phyloP scores from a whole-genome alignment of 35 echinoderm and acorn worm species.

The Lytechinus variegatus region DNA sequence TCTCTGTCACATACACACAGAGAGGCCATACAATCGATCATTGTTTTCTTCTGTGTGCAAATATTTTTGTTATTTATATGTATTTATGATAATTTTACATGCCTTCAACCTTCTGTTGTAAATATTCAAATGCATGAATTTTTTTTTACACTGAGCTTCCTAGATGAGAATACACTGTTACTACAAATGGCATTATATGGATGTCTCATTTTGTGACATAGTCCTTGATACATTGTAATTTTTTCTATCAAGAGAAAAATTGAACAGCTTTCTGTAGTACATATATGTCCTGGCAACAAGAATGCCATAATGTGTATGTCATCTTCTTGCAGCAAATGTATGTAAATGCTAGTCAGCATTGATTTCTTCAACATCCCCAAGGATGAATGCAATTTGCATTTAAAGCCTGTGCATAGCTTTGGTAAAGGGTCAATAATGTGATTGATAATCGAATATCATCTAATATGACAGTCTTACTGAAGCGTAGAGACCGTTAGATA shows the following conservation, averaged over 20 bases:
- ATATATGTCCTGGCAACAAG: not conserved
- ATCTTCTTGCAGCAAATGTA: not conserved
- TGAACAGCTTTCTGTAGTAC: no score
- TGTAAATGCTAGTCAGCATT: no score
- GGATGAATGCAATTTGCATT: not conserved
- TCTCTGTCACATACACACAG: not conserved
- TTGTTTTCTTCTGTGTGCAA: not conserved
- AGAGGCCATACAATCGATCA: not conserved
- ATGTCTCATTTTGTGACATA: not conserved
- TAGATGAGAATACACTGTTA: not conserved
- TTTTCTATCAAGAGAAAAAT: no score
- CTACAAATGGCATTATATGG: not conserved
- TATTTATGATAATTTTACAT: conserved; percentile 6
- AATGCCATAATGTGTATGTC: conserved; percentile 12
- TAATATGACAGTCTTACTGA: no score
- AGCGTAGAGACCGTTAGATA: no score
- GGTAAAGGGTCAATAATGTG: no score
- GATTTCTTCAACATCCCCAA: no score
- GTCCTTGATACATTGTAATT: no score
- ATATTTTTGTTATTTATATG: not conserved
- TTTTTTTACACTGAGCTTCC: not conserved
- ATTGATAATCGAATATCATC: no score
- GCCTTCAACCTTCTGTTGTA: not conserved
- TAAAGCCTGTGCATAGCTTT: no score
- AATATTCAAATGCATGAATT: conserved; percentile 1